A percentile compares a stretch with the other conserved stretches of the same genome.
These are phyloP conservation scores for Tupaia chinensis DNA, from an alignment of 2,113 vertebrate genomes.

Conservation along the genomic window DNA sequence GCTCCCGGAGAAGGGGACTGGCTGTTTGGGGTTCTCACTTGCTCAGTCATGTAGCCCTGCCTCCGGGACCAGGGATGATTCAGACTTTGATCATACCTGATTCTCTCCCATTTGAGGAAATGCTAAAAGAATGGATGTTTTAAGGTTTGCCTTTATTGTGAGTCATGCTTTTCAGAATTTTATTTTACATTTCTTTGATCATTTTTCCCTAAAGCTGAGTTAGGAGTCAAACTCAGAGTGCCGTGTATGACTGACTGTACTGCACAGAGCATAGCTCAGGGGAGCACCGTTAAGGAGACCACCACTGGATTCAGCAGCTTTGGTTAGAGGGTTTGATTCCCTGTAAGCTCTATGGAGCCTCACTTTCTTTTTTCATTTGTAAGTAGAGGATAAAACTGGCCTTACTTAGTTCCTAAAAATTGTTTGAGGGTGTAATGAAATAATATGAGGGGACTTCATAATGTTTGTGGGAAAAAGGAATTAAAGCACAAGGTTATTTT, in stretches of 20 bases:
- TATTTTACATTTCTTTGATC: background rate
- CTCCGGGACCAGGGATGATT: background rate
- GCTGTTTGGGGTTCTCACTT: background rate
- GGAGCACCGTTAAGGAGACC: background rate
- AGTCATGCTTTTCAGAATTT: background rate
- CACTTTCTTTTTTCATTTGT: background rate
- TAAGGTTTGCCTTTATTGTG: background rate
- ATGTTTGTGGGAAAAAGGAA: no score
- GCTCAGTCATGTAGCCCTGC: background rate
- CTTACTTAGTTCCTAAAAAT: background rate
- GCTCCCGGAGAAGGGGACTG: background rate
- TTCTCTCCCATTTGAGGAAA: background rate
- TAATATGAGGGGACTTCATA: background rate
- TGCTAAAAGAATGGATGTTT: background rate
- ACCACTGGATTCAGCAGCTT: background rate
- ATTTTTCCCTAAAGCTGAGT: background rate
- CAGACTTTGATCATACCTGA: background rate
- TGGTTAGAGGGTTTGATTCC: background rate
- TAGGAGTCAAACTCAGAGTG: background rate
- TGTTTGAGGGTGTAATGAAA: background rate
- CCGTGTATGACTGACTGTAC: background rate
- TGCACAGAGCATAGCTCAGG: rapidly evolving
- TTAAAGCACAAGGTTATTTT: no score
- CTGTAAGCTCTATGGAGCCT: background rate
- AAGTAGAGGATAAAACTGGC: background rate